Percentiles rank a stretch among this genome's conserved stretches.
These are phyloP conservation scores for Sinosuthora webbiana DNA, from an alignment of 2,113 vertebrate species.

Conservation along the genomic window DNA sequence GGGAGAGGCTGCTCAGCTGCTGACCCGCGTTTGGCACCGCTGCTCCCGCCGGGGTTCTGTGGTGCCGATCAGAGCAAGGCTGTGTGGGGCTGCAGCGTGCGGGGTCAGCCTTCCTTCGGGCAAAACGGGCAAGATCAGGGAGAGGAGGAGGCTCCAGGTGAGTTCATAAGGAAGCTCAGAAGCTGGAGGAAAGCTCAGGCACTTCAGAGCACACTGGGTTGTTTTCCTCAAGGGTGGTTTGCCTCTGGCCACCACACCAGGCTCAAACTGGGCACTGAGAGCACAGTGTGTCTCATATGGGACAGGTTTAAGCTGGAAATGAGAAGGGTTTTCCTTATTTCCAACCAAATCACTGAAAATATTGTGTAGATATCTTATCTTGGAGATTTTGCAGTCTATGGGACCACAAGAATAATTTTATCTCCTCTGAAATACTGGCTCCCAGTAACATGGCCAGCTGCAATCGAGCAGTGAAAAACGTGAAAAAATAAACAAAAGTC, in stretches of 20 bases:
- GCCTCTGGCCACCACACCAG: neutral
- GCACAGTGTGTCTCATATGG: neutral
- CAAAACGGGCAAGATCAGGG: neutral
- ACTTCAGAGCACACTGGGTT: neutral
- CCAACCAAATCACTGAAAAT: neutral
- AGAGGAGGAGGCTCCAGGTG: neutral
- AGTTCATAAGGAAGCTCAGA: neutral
- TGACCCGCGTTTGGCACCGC: rapidly evolving
- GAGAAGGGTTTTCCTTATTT: neutral
- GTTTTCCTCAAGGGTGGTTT: neutral
- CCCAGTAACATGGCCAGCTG: neutral
- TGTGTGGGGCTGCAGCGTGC: rapidly evolving
- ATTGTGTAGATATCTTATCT: neutral
- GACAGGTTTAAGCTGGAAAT: neutral
- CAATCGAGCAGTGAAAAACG: neutral
- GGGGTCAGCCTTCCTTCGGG: neutral
- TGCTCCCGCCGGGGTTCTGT: rapidly evolving
- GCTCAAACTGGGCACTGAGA: neutral
- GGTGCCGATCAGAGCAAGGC: neutral
- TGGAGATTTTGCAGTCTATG: neutral
- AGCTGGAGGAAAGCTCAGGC: neutral
- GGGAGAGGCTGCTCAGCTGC: neutral
- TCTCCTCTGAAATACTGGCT: neutral
- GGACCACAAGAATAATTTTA: neutral
- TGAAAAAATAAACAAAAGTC: neutral